Evolutionary conservation across 1,140 invertebrate species (phyloP).

Genomic region (Capitella teleta): DNA sequence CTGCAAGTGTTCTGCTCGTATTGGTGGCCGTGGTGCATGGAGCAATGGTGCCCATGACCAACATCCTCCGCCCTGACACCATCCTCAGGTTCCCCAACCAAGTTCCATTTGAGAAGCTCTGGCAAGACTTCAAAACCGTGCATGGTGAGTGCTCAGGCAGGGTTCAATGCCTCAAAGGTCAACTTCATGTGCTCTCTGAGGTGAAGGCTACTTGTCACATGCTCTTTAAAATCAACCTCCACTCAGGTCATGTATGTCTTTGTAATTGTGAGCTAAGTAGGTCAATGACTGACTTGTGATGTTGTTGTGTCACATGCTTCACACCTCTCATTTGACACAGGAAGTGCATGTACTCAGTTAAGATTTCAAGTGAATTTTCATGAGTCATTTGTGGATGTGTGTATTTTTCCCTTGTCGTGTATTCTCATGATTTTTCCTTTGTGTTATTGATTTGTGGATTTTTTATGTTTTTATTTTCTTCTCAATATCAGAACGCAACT

Average conservation of each 20-base stretch:
- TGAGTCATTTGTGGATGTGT: background rate
- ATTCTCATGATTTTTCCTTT: background rate
- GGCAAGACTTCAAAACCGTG: conserved; percentile 1
- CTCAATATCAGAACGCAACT: background rate
- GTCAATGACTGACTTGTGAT: background rate
- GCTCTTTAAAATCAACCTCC: background rate
- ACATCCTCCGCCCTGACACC: too few relatives aligned
- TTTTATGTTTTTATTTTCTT: background rate
- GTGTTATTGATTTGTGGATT: background rate
- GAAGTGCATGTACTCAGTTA: background rate
- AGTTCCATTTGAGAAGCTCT: conserved; percentile 1
- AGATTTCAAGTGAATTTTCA: background rate
- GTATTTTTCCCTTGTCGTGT: background rate
- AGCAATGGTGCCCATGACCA: too few relatives aligned
- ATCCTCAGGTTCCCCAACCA: background rate
- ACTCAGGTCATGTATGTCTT: background rate
- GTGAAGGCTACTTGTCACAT: background rate
- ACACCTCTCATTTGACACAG: background rate
- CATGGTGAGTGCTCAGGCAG: background rate
- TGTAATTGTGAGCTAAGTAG: background rate
- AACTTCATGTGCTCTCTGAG: background rate
- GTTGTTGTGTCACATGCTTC: background rate
- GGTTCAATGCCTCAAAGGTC: too few relatives aligned
- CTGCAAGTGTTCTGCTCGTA: too few relatives aligned
- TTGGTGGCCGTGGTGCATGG: too few relatives aligned